Percentiles rank a stretch among this genome's conserved stretches.
Evolutionary conservation across 2,797 vertebrate genomes (phyloP).

Genomic region (Yasuhikotakia modesta): DNA sequence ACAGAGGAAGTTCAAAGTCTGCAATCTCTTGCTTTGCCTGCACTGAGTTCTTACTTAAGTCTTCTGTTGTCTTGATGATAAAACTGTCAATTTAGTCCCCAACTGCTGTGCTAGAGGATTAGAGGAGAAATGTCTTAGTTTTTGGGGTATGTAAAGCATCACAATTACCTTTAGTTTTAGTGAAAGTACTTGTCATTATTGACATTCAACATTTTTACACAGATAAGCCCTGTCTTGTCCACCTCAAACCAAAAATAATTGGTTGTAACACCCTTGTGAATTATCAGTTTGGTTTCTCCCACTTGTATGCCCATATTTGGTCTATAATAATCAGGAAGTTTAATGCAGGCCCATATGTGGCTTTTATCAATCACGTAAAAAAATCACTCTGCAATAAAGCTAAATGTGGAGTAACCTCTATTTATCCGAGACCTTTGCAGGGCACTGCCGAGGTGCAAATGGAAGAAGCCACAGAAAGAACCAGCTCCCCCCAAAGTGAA

Average conservation of each 20-base stretch:
- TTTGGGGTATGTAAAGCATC: constrained; percentile 3
- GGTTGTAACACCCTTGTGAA: too few species aligned
- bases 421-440: neutral
- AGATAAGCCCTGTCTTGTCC: neutral
- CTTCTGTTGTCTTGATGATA: constrained; percentile 10
- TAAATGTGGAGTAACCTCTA: neutral
- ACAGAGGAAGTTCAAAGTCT: too few species aligned
- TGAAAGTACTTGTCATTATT: too few species aligned
- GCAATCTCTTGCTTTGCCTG: too few species aligned
- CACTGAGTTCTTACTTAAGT: neutral
- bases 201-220: too few species aligned
- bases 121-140: constrained; percentile 18
- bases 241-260: neutral
- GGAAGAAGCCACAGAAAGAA: neutral
- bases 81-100: constrained; percentile 7
- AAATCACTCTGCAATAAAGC: too few species aligned
- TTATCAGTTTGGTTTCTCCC: too few species aligned
- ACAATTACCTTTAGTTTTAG: neutral
- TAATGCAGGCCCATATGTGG: too few species aligned
- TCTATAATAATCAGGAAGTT: too few species aligned
- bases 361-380: too few species aligned
- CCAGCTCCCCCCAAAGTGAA: neutral
- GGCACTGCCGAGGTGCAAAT: neutral
- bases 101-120: neutral
- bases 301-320: too few species aligned